Evolutionary conservation across 2,797 vertebrate genomes (phyloP), one percentile per base, ranked within the genome.

Genomic region (Silurus lanzhouensis): DNA sequence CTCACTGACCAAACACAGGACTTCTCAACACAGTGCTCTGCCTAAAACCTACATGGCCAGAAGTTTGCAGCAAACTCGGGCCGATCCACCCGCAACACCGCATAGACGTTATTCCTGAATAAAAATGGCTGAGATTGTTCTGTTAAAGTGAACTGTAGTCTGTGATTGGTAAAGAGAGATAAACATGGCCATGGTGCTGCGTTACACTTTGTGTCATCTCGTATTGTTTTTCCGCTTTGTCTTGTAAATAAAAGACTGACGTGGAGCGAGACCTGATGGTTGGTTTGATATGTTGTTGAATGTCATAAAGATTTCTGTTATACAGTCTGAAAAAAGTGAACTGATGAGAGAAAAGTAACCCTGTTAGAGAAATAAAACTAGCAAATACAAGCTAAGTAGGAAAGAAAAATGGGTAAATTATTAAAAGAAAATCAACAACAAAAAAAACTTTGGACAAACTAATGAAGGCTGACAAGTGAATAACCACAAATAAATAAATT

Each of bases 21-120:
- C 86, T 87, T 84, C 55, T 68, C 79, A 78, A 89, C 81, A 31
- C 57, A 12, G 74, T 61, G 70, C 67, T 67, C 17, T 22, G 57
- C 46, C 87, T 86, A 72, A 38, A 80, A 58, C 88, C 61, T 46
- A 15, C 19, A 14, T 75, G 55, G 9, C 52, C 70, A 55, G 44
- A 46, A 22, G 48, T 14, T 38, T 58, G 19, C 66, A 22, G 27
- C 58, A 31, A 77, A 58, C 74, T 19, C 52, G 9, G n/a, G 27
- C 38, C n/a, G 27, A 46, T 82, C 48, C 66, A 58, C 4, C 4
- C 10, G 5, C 80, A 81, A 25, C 6, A 17, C 17, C 75, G 38
- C 19, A 15, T 52, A 52, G 46, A 61, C 5, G 5, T 76, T 58
- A 5, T 46, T 31, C 27, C 27, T 61, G 57, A 78, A 44, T 6